Percentiles rank a stretch among this genome's conserved stretches.
Conservation (phyloP, 2,888 invertebrate species). For the Crepidodera aurea region DNA sequence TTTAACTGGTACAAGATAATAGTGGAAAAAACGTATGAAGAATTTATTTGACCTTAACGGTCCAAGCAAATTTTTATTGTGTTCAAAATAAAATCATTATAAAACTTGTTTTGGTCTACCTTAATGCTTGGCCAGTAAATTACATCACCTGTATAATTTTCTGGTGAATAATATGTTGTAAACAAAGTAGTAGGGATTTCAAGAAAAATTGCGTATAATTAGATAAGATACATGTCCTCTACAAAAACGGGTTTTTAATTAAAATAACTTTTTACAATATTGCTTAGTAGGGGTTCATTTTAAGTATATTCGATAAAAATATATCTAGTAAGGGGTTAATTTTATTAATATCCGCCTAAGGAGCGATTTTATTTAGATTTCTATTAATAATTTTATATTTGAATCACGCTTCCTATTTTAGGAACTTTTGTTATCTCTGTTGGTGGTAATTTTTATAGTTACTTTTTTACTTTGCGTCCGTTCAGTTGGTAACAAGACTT, state of each 20-base stretch:
- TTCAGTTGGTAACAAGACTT: slow-evolving; percentile 26
- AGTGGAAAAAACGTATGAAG: slow-evolving; percentile 13
- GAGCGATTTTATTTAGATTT: slow-evolving; percentile 3
- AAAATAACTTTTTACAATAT: neutral
- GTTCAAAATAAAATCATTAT: slow-evolving; percentile 1
- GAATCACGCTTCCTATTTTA: slow-evolving; percentile 17
- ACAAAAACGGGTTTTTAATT: neutral
- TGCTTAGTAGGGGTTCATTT: neutral
- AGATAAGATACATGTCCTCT: neutral
- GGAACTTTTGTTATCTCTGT: slow-evolving; percentile 26
- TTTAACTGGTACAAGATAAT: no score
- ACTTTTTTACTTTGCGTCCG: slow-evolving; percentile 4
- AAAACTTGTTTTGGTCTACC: slow-evolving; percentile 20
- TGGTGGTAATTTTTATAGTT: slow-evolving; percentile 1
- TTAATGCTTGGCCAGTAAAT: slow-evolving; percentile 8
- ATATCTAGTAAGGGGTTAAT: neutral
- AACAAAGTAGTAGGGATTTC: neutral
- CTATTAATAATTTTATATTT: neutral
- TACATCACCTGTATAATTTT: slow-evolving; percentile 23
- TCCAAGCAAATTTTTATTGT: slow-evolving; percentile 6
- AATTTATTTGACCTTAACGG: slow-evolving; percentile 18
- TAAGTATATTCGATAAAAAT: neutral
- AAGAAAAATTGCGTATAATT: neutral
- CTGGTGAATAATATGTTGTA: neutral
- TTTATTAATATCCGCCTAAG: neutral